Conservation (phyloP, 2,113 vertebrate species). For the Phyllostomus hastatus region DNA sequence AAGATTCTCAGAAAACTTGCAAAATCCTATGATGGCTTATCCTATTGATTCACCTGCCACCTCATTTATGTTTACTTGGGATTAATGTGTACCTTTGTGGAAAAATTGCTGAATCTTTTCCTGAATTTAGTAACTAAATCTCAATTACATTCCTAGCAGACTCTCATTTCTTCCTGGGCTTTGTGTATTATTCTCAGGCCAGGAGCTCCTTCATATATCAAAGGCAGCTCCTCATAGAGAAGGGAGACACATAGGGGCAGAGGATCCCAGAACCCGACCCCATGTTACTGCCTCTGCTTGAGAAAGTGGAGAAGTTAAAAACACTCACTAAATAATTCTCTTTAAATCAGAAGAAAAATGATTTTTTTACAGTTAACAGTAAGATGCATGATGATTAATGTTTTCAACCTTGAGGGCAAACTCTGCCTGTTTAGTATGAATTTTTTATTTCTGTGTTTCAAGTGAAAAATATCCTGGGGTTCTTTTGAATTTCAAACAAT, state of each 20-base stretch:
- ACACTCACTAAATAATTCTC: slow-evolving; percentile 76
- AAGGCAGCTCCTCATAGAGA: slow-evolving; percentile 59
- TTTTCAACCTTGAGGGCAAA: slow-evolving; percentile 77
- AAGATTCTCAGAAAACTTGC: not conserved
- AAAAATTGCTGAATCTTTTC: not conserved
- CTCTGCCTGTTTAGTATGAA: slow-evolving; percentile 77
- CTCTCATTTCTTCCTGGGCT: slow-evolving; percentile 32
- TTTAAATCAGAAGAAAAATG: slow-evolving; percentile 75
- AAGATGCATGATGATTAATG: slow-evolving; percentile 77
- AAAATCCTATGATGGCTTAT: not conserved
- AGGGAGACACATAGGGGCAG: slow-evolving; percentile 29
- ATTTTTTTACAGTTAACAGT: slow-evolving; percentile 78
- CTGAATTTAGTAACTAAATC: slow-evolving; percentile 35
- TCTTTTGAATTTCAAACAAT: slow-evolving; percentile 77
- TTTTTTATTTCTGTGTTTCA: slow-evolving; percentile 77
- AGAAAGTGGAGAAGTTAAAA: slow-evolving; percentile 70
- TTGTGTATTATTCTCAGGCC: slow-evolving; percentile 35
- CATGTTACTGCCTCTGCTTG: slow-evolving; percentile 40
- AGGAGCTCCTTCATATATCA: slow-evolving; percentile 52
- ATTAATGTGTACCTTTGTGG: not conserved
- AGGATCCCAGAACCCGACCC: slow-evolving; percentile 48
- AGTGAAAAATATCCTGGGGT: slow-evolving; percentile 74
- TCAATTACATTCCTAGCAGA: slow-evolving; percentile 16
- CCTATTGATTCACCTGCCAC: not conserved
- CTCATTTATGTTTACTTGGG: slow-evolving; percentile 3